Conservation (phyloP, 2,113 vertebrate genomes). For the Peromyscus leucopus region DNA sequence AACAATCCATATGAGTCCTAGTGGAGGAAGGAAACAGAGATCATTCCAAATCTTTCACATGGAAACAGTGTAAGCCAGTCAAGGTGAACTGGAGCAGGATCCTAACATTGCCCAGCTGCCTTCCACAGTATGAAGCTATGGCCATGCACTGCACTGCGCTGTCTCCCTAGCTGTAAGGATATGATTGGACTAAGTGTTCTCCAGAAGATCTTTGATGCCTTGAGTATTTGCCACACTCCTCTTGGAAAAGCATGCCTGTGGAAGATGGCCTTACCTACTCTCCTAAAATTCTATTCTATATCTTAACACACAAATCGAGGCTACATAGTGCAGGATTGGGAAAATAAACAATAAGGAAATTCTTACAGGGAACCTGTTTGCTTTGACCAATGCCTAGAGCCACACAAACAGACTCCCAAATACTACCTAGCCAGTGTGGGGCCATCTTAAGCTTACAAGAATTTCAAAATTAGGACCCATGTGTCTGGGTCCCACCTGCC, state of each 20-base stretch:
- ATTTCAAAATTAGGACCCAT: background rate
- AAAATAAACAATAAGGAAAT: background rate
- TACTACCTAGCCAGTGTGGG: background rate
- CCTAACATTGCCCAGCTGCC: background rate
- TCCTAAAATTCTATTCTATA: background rate
- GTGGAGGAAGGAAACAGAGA: background rate
- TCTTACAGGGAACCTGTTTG: background rate
- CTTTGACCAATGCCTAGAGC: background rate
- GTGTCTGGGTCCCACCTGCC: background rate
- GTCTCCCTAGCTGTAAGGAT: background rate
- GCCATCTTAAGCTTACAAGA: background rate
- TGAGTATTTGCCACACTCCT: background rate
- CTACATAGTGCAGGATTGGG: background rate
- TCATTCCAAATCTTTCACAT: background rate
- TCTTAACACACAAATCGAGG: background rate
- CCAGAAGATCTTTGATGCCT: background rate
- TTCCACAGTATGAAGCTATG: rapidly evolving
- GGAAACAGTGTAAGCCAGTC: background rate
- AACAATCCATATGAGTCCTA: background rate
- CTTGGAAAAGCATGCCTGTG: background rate
- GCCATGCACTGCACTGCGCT: background rate
- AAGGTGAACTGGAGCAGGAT: rapidly evolving
- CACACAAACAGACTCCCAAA: background rate
- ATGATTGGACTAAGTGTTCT: background rate
- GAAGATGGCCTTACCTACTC: background rate